Evolutionary conservation across 1,140 invertebrate species (phyloP).

Genomic region (Neodiprion pinetum): DNA sequence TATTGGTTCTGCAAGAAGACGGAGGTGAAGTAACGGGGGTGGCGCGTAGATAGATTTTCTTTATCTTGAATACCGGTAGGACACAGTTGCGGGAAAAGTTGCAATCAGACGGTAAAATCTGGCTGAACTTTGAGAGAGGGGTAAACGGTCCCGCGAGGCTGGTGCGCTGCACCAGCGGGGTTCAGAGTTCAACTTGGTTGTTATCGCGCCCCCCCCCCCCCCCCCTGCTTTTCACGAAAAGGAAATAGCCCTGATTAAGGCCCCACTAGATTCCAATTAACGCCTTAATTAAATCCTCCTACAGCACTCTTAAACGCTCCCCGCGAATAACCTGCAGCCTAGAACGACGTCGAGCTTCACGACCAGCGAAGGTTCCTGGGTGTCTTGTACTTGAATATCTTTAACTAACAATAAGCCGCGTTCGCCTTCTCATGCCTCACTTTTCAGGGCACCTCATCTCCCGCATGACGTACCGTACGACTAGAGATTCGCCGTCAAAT

Average conservation of each 20-base stretch:
- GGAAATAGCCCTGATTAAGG: conserved; percentile 52
- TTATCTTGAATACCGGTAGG: not conserved
- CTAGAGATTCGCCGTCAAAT: too few relatives aligned
- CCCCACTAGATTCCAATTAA: conserved; percentile 54
- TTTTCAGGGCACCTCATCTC: too few relatives aligned
- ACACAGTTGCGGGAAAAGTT: conserved; percentile 4
- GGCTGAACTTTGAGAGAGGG: not conserved
- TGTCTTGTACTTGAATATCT: too few relatives aligned
- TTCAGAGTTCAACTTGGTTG: conserved; percentile 31
- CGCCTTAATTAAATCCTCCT: conserved; percentile 52
- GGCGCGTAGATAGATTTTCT: not conserved
- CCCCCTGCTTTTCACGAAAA: conserved; percentile 47
- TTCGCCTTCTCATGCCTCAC: too few relatives aligned
- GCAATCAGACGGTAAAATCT: conserved; percentile 2
- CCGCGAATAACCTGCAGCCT: too few relatives aligned
- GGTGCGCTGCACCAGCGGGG: not conserved
- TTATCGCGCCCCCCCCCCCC: conserved; percentile 40
- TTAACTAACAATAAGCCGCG: too few relatives aligned
- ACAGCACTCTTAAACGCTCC: not conserved
- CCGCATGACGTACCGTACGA: too few relatives aligned
- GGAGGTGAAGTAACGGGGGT: not conserved
- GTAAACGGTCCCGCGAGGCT: not conserved
- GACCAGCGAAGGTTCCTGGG: too few relatives aligned
- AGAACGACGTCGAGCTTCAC: too few relatives aligned
- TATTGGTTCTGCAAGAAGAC: not conserved